These are phyloP conservation scores for Cephus rjabovi DNA, from an alignment of 2,888 invertebrate species.

Conservation along the genomic window DNA sequence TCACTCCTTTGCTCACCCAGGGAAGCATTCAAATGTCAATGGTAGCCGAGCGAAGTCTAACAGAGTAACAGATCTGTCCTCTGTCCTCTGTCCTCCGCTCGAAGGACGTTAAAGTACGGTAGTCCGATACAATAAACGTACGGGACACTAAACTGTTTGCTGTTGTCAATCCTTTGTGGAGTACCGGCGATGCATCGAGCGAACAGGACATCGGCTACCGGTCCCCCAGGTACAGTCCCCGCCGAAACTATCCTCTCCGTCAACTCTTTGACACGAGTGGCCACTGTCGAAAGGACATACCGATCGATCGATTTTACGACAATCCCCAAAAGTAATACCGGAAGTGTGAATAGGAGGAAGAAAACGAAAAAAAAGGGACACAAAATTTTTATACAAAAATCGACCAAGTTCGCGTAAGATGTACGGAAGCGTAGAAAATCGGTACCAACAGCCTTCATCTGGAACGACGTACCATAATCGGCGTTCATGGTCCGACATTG, in stretches of 20 bases:
- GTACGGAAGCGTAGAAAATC: constrained; percentile 9
- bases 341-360: background rate
- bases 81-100: constrained; percentile 24
- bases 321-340: no score
- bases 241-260: background rate
- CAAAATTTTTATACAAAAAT: background rate
- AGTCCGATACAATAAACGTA: constrained; percentile 62
- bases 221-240: background rate
- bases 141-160: constrained; percentile 65
- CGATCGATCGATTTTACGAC: no score
- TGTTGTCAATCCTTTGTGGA: constrained; percentile 59
- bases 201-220: constrained; percentile 2
- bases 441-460: background rate
- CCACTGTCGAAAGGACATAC: no score
- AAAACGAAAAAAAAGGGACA: background rate
- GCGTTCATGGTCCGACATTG: constrained; percentile 31
- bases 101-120: constrained; percentile 49
- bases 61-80: constrained; percentile 62
- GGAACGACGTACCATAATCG: constrained; percentile 24
- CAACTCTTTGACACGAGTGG: no score
- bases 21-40: constrained; percentile 64
- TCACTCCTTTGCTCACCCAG: constrained; percentile 30
- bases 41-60: constrained; percentile 52
- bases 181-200: constrained; percentile 23
- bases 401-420: background rate